phyloP scores from a whole-genome alignment of 2,797 vertebrate genomes.

The Notolabrus celidotus region DNA sequence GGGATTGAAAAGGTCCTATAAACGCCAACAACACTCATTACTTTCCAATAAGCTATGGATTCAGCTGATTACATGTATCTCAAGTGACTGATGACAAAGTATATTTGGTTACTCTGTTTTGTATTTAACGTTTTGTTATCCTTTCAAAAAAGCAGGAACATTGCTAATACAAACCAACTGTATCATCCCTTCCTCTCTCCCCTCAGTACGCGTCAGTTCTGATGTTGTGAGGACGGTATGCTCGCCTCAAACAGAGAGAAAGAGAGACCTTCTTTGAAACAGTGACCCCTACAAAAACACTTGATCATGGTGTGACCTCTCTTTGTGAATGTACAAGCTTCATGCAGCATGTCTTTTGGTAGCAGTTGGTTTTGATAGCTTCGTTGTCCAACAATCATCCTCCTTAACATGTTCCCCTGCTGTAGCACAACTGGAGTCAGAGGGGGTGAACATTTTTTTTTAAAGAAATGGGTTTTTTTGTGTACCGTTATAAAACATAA shows the following conservation, averaged over 20 bases:
- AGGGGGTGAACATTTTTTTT: not conserved
- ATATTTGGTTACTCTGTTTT: not conserved
- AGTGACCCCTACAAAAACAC: too few species aligned
- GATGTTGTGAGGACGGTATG: not conserved
- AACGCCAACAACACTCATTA: constrained; percentile 4
- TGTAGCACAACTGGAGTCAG: not conserved
- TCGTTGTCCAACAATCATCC: not conserved
- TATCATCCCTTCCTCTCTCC: too few species aligned
- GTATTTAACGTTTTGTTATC: not conserved
- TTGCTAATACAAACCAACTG: not conserved
- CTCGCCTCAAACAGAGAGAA: not conserved
- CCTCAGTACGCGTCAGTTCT: too few species aligned
- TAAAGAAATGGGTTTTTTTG: not conserved
- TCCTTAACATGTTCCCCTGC: too few species aligned
- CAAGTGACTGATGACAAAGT: not conserved
- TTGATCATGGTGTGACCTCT: too few species aligned
- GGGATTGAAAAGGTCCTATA: constrained; percentile 17
- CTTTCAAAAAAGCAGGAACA: not conserved
- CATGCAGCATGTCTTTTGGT: too few species aligned
- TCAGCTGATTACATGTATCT: not conserved
- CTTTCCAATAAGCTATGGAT: not conserved
- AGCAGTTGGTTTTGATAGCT: not conserved
- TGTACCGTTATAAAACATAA: not conserved
- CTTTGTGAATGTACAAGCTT: not conserved
- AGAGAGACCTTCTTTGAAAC: too few species aligned